Percentiles rank a stretch among this genome's conserved stretches.
phyloP scores from a whole-genome alignment of 2,113 vertebrate species.

The Athene noctua region DNA sequence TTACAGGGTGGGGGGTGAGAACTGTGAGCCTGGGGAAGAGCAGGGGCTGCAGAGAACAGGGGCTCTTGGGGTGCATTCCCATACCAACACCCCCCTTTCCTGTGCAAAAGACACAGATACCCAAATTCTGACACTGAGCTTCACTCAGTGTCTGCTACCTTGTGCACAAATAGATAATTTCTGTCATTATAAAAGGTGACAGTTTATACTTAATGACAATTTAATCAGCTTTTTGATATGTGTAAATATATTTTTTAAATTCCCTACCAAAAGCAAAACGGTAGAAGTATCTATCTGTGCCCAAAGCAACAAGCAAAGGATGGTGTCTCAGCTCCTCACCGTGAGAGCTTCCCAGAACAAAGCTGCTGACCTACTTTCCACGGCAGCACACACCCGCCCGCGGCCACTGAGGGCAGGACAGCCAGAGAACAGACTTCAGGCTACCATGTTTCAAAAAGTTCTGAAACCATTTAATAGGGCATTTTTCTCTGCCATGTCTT shows the following conservation, averaged over 20 bases:
- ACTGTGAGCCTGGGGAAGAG: too few relatives aligned
- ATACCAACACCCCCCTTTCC: rapidly evolving
- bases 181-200: neutral
- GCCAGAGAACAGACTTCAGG: rapidly evolving
- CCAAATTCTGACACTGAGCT: too few relatives aligned
- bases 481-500: rapidly evolving
- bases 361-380: neutral
- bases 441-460: neutral
- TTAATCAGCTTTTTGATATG: neutral
- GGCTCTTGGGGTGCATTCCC: neutral
- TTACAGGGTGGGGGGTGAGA: too few relatives aligned
- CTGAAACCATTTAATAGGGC: rapidly evolving
- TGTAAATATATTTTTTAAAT: neutral
- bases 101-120: rapidly evolving
- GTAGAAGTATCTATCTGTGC: neutral
- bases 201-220: neutral
- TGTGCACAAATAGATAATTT: neutral
- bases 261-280: neutral
- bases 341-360: rapidly evolving
- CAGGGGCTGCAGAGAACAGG: rapidly evolving
- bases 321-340: rapidly evolving
- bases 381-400: rapidly evolving
- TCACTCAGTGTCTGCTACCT: rapidly evolving
- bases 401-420: rapidly evolving
- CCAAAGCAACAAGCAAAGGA: neutral